Base-by-base conservation (phyloP, 2,113 vertebrate genomes). In the Ochotona princeps region DNA sequence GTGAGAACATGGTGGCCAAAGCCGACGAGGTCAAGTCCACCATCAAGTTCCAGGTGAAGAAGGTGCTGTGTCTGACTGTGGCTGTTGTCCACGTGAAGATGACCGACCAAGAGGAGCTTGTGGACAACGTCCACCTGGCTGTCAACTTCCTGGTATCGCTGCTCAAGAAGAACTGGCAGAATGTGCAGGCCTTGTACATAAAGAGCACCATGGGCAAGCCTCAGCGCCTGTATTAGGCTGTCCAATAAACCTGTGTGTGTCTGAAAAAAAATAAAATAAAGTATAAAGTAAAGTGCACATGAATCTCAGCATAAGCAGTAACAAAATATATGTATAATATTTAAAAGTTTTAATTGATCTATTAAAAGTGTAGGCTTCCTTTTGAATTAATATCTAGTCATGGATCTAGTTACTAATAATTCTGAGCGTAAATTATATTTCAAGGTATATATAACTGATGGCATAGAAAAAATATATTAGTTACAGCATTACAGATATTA, bases 11-110 rank as follows among this genome's bases (percentile, higher is more conserved):
- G 97, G 98, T 98, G 95, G 99, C 99, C 94, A 99, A 99, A 95
- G 99, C 99, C n/a, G 99, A 99, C 21, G 99, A 99, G 96, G 99
- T 99, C 92, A 99, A 99, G 91, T 99, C 99, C 32, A 99, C 99
- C 11, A 99, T 99, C 97, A 99, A 99, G 95, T 99, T 99, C 96
- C 99, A 99, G 97, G 99, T 99, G 99, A 99, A 99, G 97, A 99
- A 99, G 99, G 99, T 99, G 92, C 98, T 99, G 30, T 99, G 99
- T 97, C 98, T 99, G 97, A 99, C 99, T 14, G 99, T 99, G 78
- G 99, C 99, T 0, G 99, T 99, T 0, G 99, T 99, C 2, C 99
- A 99, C 0, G 99, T 99, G 91, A 99, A 99, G 97, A 99, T 99
- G 99, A 99, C 99, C 0, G 99, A 99, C 49, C n/a, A n/a, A n/a